Conservation (phyloP, 2,113 vertebrate genomes). For the Hypanus sabinus region DNA sequence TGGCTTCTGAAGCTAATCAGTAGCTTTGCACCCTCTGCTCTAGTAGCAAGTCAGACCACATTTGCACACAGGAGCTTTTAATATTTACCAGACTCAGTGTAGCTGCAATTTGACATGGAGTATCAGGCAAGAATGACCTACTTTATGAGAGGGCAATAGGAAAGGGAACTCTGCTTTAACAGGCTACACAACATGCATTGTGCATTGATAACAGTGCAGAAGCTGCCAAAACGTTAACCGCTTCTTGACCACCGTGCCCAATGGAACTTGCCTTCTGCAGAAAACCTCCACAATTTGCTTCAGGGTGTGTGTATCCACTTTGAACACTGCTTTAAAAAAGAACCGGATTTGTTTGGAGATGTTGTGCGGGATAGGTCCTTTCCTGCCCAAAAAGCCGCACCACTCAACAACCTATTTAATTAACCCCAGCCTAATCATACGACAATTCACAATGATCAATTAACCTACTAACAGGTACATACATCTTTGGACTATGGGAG, state of each 20-base stretch:
- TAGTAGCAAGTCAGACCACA: neutral
- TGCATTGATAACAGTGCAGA: neutral
- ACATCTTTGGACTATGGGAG: too few relatives aligned
- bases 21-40: neutral
- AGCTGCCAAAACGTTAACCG: neutral
- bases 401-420: too few relatives aligned
- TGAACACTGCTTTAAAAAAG: neutral
- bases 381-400: too few relatives aligned
- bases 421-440: too few relatives aligned
- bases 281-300: neutral
- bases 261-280: neutral
- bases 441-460: too few relatives aligned
- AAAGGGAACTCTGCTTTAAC: neutral
- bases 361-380: too few relatives aligned
- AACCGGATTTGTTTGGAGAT: neutral
- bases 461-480: too few relatives aligned
- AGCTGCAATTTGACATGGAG: neutral
- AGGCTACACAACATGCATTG: neutral
- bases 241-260: neutral
- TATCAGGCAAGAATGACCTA: conserved; percentile 9
- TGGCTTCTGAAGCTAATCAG: neutral
- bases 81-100: neutral
- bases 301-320: neutral
- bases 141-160: conserved; percentile 17
- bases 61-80: neutral